Evolutionary conservation across 2,888 invertebrate genomes (phyloP), one percentile per base, ranked within the genome.

Genomic region (Candidula unifasciata): DNA sequence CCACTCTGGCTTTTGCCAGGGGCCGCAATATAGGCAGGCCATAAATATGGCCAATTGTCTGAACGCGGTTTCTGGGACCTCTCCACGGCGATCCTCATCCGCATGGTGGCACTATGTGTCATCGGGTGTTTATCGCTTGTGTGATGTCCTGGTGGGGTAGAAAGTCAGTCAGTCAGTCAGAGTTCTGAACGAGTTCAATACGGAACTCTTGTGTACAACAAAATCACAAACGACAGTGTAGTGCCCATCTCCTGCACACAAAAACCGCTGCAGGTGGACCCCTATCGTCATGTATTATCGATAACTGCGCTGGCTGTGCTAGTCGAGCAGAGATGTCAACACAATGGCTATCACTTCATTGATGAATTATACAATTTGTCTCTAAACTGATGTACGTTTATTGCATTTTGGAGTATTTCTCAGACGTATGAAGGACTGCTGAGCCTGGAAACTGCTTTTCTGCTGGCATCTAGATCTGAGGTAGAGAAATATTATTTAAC

Each of bases 281-380:
- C 44, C 18, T 52, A 73, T n/a, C n/a, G 73, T 44, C 44, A 73
- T 44, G 73, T 73, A 52, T 73, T 73, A 73, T 73, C 73, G 73
- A 73, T 73, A 73, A 52, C 18, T 52, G 10, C 10, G 44, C n/a
- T 21, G 60, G n/a, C 21, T 60, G 21, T 16, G n/a, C 13, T 44
- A 44, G 24, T 68, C 13, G 10, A 69, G 69, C 35, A 69, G 69
- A 33, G 16, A 18, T 69, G 35, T 35, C 35, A 24, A 21, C 21
- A 37, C 33, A 69, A 69, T 69, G 69, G 16, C 37, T 6, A 18
- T 37, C 1, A 33, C 35, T 35, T 6, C 33, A 33, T 69, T 21
- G 35, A 35, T 21, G 10, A 2, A 35, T 10, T 16, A 13, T 44
- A n/a, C 13, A 24, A 44, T 6, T 44, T 44, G 16, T 16, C n/a